Evolutionary conservation across 2,113 vertebrate species (phyloP).

Genomic region (Plectropomus leopardus): DNA sequence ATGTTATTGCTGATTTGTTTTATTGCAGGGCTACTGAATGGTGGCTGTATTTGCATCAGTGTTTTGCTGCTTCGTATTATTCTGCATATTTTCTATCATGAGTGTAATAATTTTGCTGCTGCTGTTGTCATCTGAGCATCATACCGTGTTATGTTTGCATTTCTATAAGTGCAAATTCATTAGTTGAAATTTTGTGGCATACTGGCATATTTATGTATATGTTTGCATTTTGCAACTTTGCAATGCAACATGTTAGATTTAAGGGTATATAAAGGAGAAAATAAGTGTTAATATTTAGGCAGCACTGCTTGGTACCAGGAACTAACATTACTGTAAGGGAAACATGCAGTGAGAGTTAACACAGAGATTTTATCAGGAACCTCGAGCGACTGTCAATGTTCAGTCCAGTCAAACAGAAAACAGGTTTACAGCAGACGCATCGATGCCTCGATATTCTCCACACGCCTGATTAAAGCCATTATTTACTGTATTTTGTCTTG

Average conservation of each 20-base stretch:
- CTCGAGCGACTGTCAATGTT: slow-evolving; percentile 22
- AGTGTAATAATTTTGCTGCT: background rate
- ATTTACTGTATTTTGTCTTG: slow-evolving; percentile 17
- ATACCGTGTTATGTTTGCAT: background rate
- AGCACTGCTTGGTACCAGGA: background rate
- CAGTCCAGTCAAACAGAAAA: slow-evolving; percentile 38
- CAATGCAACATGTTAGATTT: background rate
- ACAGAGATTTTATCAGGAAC: slow-evolving; percentile 15
- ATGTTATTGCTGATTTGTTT: too few relatives aligned
- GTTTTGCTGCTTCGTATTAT: background rate
- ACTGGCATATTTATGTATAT: background rate
- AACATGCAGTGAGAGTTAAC: background rate
- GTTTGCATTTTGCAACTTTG: background rate
- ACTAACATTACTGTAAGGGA: background rate
- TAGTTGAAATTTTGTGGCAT: background rate
- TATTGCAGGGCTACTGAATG: too few relatives aligned
- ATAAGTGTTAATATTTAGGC: background rate
- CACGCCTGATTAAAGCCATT: slow-evolving; percentile 36
- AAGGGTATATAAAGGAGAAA: background rate
- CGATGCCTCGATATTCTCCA: background rate
- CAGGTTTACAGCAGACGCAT: slow-evolving; percentile 9
- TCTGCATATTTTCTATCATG: background rate
- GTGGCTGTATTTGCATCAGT: background rate
- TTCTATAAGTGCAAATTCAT: background rate
- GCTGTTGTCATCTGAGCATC: background rate